Conservation (phyloP, 2,797 vertebrate species). For the Acrocephalus scirpaceus region DNA sequence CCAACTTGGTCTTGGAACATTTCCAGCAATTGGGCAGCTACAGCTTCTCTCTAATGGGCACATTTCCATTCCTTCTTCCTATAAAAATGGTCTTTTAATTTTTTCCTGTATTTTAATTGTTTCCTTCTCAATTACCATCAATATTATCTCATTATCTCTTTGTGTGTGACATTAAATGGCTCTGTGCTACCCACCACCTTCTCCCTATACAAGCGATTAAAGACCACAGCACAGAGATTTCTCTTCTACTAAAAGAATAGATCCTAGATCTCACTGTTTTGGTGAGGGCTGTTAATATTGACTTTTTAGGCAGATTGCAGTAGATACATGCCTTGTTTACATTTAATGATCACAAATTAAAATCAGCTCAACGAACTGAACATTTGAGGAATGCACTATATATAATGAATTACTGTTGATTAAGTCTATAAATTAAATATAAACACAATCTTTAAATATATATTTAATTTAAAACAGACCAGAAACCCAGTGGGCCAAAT, state of each 20-base stretch:
- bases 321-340: background rate
- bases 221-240: background rate
- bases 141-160: background rate
- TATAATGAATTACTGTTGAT: background rate
- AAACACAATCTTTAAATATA: background rate
- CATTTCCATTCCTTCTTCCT: background rate
- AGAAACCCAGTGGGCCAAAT: background rate
- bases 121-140: background rate
- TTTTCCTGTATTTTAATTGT: background rate
- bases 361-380: background rate
- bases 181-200: background rate
- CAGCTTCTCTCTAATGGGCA: background rate
- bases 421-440: background rate
- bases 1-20: background rate
- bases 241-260: background rate
- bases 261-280: background rate
- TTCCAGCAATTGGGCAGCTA: accelerated
- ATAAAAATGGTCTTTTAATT: background rate
- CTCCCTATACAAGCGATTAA: accelerated
- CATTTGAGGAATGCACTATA: background rate
- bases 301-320: background rate
- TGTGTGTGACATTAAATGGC: background rate
- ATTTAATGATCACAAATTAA: slow-evolving; percentile 21
- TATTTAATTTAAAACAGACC: slow-evolving; percentile 1
- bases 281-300: background rate